These are phyloP conservation scores for Electrona antarctica DNA, from an alignment of 2,113 vertebrate species.

Conservation along the genomic window DNA sequence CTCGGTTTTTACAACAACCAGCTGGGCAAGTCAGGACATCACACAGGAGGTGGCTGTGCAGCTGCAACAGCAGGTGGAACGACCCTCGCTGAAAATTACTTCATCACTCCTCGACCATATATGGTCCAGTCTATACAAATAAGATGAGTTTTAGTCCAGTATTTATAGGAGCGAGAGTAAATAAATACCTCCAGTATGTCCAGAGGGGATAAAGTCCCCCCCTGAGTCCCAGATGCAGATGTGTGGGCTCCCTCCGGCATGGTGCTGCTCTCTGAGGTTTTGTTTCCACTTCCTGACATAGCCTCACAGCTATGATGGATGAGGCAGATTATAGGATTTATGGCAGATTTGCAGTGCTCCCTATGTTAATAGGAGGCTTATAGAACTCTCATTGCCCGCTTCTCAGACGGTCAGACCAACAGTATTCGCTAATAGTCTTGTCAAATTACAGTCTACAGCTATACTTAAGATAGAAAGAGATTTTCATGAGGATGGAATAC, in stretches of 20 bases:
- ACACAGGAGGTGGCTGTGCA: conserved; percentile 11
- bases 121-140: conserved; percentile 26
- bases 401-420: conserved; percentile 32
- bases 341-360: conserved; percentile 54
- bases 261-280: conserved; percentile 31
- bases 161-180: neutral
- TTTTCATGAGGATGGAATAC: neutral
- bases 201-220: neutral
- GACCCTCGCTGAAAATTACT: conserved; percentile 13
- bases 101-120: conserved; percentile 23
- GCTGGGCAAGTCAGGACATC: neutral
- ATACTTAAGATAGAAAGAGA: conserved; percentile 21
- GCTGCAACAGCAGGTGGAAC: conserved; percentile 20
- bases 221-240: neutral
- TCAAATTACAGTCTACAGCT: conserved; percentile 17
- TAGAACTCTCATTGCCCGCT: conserved; percentile 28
- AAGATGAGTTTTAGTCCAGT: conserved; percentile 17
- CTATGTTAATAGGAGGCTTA: conserved; percentile 38
- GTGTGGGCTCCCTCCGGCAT: conserved; percentile 10
- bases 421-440: neutral
- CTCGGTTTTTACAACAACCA: conserved; percentile 9
- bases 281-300: conserved; percentile 33
- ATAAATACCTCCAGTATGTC: neutral
- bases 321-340: conserved; percentile 67
- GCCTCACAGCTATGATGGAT: conserved; percentile 60